Evolutionary conservation across 2,888 invertebrate genomes (phyloP).

Genomic region (Aplocera efformata): DNA sequence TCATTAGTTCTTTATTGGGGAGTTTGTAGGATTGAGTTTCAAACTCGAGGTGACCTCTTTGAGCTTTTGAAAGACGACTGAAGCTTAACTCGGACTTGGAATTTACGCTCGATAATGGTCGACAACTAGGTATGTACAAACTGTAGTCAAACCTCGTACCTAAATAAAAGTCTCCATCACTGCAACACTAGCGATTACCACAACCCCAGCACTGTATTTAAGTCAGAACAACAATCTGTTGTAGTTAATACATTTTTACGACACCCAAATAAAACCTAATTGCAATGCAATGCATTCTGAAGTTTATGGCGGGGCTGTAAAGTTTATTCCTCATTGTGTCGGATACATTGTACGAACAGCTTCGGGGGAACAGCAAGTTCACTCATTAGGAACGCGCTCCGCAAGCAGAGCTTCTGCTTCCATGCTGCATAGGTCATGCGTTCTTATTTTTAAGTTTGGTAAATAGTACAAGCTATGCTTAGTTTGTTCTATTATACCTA

Average conservation of each 20-base stretch:
- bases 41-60: conserved; percentile 11
- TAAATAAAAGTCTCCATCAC: neutral
- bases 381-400: neutral
- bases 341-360: conserved; percentile 17
- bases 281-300: conserved; percentile 19
- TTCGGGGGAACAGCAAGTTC: neutral
- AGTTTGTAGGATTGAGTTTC: conserved; percentile 9
- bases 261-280: conserved; percentile 16
- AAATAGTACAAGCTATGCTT: no score
- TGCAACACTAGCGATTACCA: no score
- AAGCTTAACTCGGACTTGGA: neutral
- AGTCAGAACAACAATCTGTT: conserved; percentile 2
- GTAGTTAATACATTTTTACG: conserved; percentile 18
- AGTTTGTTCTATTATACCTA: no score
- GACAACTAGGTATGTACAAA: no score
- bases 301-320: conserved; percentile 15
- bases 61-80: conserved; percentile 5
- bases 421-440: no score
- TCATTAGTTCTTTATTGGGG: conserved; percentile 17
- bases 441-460: no score
- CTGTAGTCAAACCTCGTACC: no score
- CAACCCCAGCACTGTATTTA: neutral
- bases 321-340: conserved; percentile 24
- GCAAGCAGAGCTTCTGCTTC: no score
- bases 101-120: conserved; percentile 1